Base-by-base conservation (phyloP, 2,797 vertebrate species). In the Poeciliopsis paucimaculata region DNA sequence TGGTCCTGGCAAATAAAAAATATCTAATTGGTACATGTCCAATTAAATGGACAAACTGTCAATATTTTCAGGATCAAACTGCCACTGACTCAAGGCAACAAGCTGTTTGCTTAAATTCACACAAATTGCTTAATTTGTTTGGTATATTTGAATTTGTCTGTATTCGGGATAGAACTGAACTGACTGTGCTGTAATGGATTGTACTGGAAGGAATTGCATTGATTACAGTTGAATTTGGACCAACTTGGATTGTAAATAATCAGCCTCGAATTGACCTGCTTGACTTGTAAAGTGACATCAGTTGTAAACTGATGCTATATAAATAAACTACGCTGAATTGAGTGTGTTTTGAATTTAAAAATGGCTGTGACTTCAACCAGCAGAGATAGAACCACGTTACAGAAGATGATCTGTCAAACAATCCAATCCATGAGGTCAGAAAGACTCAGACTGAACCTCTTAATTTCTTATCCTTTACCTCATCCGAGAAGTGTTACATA, bases 401-500 rank as follows among this genome's bases (percentile, higher is more conserved):
- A 39, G n/a, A 47, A 53, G 73, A 68, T 23, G 15, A 20, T 34
- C 45, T 84, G 39, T 72, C 45, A 26, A 1, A 77, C 53, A 81
- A 28, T 28, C 16, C 53, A 31, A 43, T 41, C 82, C 72, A 83
- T 2, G 47, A 77, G 72, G 57, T 83, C 73, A 86, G n/a, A n/a
- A 71, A 64, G 46, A 72, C 45, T 82, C 13, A 34, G 72, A 83
- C 6, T 2, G 1, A 78, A 85, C 70, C 57, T 74, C 47, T 71
- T 15, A 28, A 34, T 77, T 82, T 78, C 73, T 80, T 13, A 26
- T 31, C 62, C 46, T 80, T 70, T 66, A 77, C 75, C 72, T 89
- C 81, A 77, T 80, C 73, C 70, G 53, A 76, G 79, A 28, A 57
- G 34, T 11, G 79, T 66, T 82, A 55, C 78, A 87, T 23, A 41